Percentiles rank a stretch among this genome's conserved stretches.
Evolutionary conservation across 2,888 invertebrate genomes (phyloP).

Genomic region (Scelioninae gen. 2): DNA sequence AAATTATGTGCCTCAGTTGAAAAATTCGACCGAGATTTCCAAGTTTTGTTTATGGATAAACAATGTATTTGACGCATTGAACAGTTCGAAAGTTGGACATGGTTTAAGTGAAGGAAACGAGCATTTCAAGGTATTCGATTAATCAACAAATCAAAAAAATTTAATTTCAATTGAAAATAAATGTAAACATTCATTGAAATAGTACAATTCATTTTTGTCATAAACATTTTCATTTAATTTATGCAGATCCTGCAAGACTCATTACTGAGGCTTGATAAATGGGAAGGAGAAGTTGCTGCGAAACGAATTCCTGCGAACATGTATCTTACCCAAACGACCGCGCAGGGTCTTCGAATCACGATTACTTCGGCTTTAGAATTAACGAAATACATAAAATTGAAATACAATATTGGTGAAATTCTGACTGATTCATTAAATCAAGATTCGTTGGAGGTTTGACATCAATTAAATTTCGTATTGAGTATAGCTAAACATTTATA

Average conservation of each 20-base stretch:
- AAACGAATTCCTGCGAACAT: slow-evolving; percentile 1
- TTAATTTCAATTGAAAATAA: no score
- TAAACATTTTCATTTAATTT: not conserved
- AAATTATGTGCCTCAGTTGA: slow-evolving; percentile 4
- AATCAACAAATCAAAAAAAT: no score
- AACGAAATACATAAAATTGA: slow-evolving; percentile 18
- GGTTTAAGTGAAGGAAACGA: slow-evolving; percentile 13
- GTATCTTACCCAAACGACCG: slow-evolving; percentile 6
- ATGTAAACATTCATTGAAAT: no score
- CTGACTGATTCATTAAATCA: slow-evolving; percentile 17
- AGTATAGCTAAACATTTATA: no score
- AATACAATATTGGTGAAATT: slow-evolving; percentile 20
- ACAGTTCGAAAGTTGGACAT: slow-evolving; percentile 4
- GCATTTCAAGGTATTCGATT: slow-evolving; percentile 12
- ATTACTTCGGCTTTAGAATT: slow-evolving; percentile 13
- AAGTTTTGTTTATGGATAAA: slow-evolving; percentile 2
- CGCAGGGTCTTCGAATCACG: slow-evolving; percentile 4
- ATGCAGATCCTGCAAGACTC: slow-evolving; percentile 4
- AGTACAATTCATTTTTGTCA: no score
- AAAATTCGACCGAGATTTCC: not conserved
- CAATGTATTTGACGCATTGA: slow-evolving; percentile 11
- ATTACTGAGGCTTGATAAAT: slow-evolving; percentile 1
- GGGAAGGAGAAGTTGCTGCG: not conserved
- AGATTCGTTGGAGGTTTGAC: slow-evolving; percentile 19
- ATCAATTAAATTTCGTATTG: slow-evolving; percentile 1